Evolutionary conservation across 2,113 vertebrate genomes (phyloP), one percentile per base, ranked within the genome.

Genomic region (Orientallactaga bullata): DNA sequence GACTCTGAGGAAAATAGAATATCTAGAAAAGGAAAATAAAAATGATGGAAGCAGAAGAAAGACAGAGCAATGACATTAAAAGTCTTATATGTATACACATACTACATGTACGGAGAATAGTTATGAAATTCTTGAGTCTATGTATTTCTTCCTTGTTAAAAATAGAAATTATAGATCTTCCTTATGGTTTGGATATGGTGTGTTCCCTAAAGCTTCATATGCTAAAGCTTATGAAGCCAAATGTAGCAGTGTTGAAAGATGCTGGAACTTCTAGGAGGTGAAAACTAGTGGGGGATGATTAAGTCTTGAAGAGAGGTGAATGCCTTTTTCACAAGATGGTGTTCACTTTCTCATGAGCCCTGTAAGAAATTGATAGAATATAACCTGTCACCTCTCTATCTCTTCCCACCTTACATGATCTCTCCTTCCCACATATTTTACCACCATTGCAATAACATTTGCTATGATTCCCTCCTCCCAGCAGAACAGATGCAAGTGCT

Each of bases 91-190:
- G 55, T 16, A 37, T 78, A 71, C 65, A 72, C 32, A 63, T 37
- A 4, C 37, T 37, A 4, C 37, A 88, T 32, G 13, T 81, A 76
- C 80, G 81, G 13, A 95, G 17, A 68, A 85, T 42, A 68, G 21
- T 71, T 66, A 66, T 81, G 37, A 90, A 79, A 90, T 58, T 74
- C 3, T 1, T n/a, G 28, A 28, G 1, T 69, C 72, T 76, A 63
- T 58, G 42, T 61, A 73, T 39, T 60, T 73, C 17, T 89, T 85
- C 51, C 47, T 79, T 88, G 65, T 74, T 68, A 79, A 87, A 83
- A 28, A 74, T 80, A 92, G 24, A 94, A 89, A 11, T 66, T 79
- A 78, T 42, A 86, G 15, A 13, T 76, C n/a, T 12, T 61, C 26
- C 35, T 47, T 42, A 26, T 23, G 28, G 12, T 87, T 87, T 74